A percentile compares a stretch with the other conserved stretches of the same genome.
Evolutionary conservation across 35 echinoderm and acorn worm genomes (phyloP).

Genomic region (Anneissia japonica): DNA sequence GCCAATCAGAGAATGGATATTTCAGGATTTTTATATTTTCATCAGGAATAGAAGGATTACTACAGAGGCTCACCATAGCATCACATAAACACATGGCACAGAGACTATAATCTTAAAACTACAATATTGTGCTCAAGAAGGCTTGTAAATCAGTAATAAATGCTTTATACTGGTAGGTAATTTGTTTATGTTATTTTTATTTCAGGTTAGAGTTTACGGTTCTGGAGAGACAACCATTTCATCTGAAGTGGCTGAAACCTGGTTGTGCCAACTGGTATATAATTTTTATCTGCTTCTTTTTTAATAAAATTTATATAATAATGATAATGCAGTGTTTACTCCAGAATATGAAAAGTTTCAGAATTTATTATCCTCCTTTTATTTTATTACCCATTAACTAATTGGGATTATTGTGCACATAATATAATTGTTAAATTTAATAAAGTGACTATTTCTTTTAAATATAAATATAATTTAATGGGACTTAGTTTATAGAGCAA

Average conservation of each 20-base stretch:
- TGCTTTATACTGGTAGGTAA: too few species aligned
- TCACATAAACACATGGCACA: not conserved
- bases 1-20: not conserved
- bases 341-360: not conserved
- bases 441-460: too few species aligned
- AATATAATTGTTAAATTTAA: too few species aligned
- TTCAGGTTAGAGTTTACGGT: conserved; percentile 69
- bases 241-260: conserved; percentile 73
- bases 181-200: not conserved
- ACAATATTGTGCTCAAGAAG: too few species aligned
- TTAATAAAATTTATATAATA: not conserved
- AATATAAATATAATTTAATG: too few species aligned
- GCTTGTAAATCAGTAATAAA: too few species aligned
- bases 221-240: conserved; percentile 53
- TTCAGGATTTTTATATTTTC: not conserved
- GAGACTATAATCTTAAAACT: not conserved
- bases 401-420: not conserved
- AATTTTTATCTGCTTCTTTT: not conserved
- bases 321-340: not conserved
- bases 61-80: not conserved
- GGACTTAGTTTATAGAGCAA: too few species aligned
- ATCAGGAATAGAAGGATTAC: not conserved
- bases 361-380: not conserved
- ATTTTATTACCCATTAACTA: not conserved
- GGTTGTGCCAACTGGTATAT: conserved; percentile 88